Conservation (phyloP, 2,797 vertebrate species). For the Morelia viridis region DNA sequence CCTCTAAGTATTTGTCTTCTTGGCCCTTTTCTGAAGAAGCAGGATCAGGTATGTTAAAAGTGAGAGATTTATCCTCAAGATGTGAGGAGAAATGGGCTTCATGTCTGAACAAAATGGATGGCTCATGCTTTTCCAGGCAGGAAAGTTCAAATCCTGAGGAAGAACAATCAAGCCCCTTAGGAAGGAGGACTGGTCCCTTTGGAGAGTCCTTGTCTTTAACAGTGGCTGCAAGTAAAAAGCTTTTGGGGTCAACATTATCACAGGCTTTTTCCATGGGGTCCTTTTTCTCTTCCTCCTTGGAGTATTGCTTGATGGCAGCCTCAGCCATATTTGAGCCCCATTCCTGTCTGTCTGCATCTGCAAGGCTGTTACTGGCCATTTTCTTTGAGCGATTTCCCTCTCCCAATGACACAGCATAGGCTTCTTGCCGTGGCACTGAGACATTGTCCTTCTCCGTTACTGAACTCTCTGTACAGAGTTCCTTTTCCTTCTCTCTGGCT, state of each 20-base stretch:
- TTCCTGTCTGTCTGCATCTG: constrained; percentile 15
- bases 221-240: not conserved
- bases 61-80: constrained; percentile 78
- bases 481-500: constrained; percentile 37
- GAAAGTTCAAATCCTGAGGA: constrained; percentile 82
- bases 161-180: constrained; percentile 69
- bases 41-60: constrained; percentile 67
- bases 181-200: constrained; percentile 52
- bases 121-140: constrained; percentile 81
- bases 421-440: constrained; percentile 34
- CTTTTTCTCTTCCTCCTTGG: not conserved
- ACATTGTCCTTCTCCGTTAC: constrained; percentile 53
- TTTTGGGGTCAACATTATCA: constrained; percentile 16
- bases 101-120: constrained; percentile 65
- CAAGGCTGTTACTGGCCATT: constrained; percentile 35
- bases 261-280: constrained; percentile 43
- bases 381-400: constrained; percentile 25
- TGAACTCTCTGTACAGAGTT: constrained; percentile 57
- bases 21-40: constrained; percentile 69
- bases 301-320: too few relatives aligned
- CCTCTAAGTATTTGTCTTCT: constrained; percentile 91
- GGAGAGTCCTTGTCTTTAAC: constrained; percentile 38
- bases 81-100: constrained; percentile 67
- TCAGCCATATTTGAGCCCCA: not conserved
- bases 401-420: constrained; percentile 30